These are phyloP conservation scores for Microcebus ravelobensis DNA, from an alignment of 2,113 vertebrate species.

Conservation along the genomic window DNA sequence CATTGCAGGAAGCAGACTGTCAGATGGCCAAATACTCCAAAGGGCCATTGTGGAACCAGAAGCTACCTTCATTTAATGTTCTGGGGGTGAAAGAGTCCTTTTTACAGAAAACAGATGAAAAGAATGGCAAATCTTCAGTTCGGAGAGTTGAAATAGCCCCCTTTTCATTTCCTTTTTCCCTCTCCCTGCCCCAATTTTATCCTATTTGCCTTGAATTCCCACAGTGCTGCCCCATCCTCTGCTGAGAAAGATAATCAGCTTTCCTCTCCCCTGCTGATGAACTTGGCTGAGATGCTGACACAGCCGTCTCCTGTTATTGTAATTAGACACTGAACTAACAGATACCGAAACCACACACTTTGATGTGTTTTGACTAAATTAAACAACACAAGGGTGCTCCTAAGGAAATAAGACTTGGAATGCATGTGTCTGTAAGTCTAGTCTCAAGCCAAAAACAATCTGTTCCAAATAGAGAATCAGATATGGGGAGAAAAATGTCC, in stretches of 20 bases:
- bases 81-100: neutral
- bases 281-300: slow-evolving; percentile 56
- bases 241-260: slow-evolving; percentile 74
- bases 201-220: slow-evolving; percentile 25
- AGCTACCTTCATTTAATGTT: neutral
- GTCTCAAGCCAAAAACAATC: neutral
- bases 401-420: slow-evolving; percentile 28
- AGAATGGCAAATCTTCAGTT: neutral
- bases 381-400: slow-evolving; percentile 42
- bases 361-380: slow-evolving; percentile 62
- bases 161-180: neutral
- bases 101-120: neutral
- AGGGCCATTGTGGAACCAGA: neutral
- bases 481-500: neutral
- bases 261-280: slow-evolving; percentile 66
- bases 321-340: slow-evolving; percentile 79
- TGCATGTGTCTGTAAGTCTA: neutral
- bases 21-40: neutral
- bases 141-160: neutral
- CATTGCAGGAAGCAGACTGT: neutral
- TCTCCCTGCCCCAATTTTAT: neutral
- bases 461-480: neutral
- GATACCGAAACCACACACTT: neutral
- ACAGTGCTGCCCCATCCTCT: slow-evolving; percentile 52
- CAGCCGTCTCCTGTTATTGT: slow-evolving; percentile 73